Conservation (phyloP, 1,140 invertebrate species). For the Heliconius hermathena region DNA sequence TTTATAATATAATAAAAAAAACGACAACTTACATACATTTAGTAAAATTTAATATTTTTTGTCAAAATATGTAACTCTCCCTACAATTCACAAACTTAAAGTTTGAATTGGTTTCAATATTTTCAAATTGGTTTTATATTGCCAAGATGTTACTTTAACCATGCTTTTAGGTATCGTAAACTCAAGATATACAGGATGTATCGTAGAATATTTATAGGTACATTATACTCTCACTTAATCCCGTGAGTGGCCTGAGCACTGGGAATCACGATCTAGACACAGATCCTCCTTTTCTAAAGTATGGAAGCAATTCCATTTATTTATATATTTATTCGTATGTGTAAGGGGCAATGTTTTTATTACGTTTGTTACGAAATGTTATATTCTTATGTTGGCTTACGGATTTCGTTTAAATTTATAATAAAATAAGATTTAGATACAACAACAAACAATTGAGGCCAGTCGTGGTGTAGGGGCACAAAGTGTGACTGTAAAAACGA, state of each 20-base stretch:
- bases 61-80: neutral
- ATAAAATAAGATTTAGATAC: too few species aligned
- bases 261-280: neutral
- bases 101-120: neutral
- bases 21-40: too few species aligned
- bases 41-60: neutral
- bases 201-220: constrained; percentile 11
- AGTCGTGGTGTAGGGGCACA: too few species aligned
- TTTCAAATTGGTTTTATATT: neutral
- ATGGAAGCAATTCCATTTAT: neutral
- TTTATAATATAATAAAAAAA: neutral
- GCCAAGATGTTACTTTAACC: neutral
- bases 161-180: neutral
- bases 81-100: neutral
- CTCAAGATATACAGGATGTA: neutral
- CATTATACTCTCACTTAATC: constrained; percentile 6
- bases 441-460: too few species aligned
- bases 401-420: too few species aligned
- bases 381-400: too few species aligned
- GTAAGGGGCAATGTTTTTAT: neutral
- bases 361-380: too few species aligned
- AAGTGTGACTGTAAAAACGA: too few species aligned
- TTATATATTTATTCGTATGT: neutral
- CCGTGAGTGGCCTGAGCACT: constrained; percentile 9
- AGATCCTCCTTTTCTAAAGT: neutral